Conservation (phyloP, 1,140 invertebrate genomes). For the Drosophila watanabei region DNA sequence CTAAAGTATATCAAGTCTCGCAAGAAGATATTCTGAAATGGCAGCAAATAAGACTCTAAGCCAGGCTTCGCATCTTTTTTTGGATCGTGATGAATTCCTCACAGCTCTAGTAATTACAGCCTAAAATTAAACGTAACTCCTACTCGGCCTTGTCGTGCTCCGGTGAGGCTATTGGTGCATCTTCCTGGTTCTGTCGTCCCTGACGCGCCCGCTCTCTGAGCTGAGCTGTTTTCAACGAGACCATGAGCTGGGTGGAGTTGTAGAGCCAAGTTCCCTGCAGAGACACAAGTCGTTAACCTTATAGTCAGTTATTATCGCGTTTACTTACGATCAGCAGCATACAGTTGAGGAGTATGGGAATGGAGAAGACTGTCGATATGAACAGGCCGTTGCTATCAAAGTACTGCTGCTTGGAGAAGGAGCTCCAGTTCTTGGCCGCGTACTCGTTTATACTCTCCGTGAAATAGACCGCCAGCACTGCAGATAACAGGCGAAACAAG, state of each 20-base stretch:
- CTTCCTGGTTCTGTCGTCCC: conserved; percentile 15
- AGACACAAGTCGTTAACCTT: conserved; percentile 14
- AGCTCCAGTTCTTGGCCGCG: conserved; percentile 93
- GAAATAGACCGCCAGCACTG: conserved; percentile 94
- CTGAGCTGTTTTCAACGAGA: conserved; percentile 92
- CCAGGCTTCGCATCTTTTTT: not conserved
- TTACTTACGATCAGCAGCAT: conserved; percentile 96
- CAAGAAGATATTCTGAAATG: not conserved
- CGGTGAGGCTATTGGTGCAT: not conserved
- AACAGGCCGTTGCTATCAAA: conserved; percentile 97
- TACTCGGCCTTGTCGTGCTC: conserved; percentile 45
- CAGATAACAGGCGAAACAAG: conserved; percentile 4
- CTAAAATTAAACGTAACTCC: not conserved
- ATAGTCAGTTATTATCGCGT: not conserved
- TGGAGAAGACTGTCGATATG: conserved; percentile 96
- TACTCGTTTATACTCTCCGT: conserved; percentile 95
- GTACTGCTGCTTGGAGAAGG: conserved; percentile 95
- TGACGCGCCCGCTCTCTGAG: conserved; percentile 87
- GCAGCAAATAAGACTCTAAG: conserved; percentile 3
- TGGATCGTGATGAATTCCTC: not conserved
- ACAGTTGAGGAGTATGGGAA: conserved; percentile 95
- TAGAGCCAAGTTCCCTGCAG: conserved; percentile 93
- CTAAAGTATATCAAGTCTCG: not conserved
- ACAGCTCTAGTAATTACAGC: conserved; percentile 23
- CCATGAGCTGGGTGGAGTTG: conserved; percentile 94